Conservation (phyloP, 2,888 invertebrate genomes). For the Prenolepis imparis region DNA sequence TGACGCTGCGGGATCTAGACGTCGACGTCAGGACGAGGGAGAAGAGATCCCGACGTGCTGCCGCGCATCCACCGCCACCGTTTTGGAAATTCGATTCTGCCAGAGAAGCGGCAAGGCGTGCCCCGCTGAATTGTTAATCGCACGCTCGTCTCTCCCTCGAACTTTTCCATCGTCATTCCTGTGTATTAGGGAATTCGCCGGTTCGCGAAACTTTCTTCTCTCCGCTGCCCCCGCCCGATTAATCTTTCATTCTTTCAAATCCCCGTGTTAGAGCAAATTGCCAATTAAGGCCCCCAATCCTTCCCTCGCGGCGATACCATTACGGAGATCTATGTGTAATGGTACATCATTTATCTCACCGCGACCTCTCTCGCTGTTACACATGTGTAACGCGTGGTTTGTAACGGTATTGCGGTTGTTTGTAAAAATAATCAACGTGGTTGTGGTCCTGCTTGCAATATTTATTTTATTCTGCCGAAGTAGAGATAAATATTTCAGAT, state of each 20-base stretch:
- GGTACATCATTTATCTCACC: constrained; percentile 24
- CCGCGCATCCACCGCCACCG: neutral
- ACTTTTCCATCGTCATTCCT: constrained; percentile 46
- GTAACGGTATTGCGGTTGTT: neutral
- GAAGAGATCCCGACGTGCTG: constrained; percentile 10
- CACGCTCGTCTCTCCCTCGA: constrained; percentile 9
- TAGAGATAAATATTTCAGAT: no score
- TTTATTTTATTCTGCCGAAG: no score
- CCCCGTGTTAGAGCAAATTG: constrained; percentile 45
- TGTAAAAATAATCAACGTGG: neutral
- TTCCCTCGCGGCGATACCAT: neutral
- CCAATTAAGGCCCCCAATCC: constrained; percentile 46
- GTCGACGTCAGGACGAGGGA: constrained; percentile 7
- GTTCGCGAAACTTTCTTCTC: constrained; percentile 16
- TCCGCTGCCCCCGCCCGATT: neutral
- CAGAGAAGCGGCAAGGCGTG: constrained; percentile 2
- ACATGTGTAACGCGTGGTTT: neutral
- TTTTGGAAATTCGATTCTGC: constrained; percentile 46
- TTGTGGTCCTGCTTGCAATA: no score
- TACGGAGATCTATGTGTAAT: constrained; percentile 7
- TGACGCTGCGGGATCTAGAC: constrained; percentile 53
- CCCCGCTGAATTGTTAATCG: constrained; percentile 49
- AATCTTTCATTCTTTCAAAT: constrained; percentile 48
- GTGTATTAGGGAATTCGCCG: constrained; percentile 32
- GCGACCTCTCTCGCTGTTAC: neutral